A percentile compares a stretch with the other conserved stretches of the same genome.
These are phyloP conservation scores for Melikaiella ostensackeni DNA, from an alignment of 2,888 invertebrate genomes.

Conservation along the genomic window DNA sequence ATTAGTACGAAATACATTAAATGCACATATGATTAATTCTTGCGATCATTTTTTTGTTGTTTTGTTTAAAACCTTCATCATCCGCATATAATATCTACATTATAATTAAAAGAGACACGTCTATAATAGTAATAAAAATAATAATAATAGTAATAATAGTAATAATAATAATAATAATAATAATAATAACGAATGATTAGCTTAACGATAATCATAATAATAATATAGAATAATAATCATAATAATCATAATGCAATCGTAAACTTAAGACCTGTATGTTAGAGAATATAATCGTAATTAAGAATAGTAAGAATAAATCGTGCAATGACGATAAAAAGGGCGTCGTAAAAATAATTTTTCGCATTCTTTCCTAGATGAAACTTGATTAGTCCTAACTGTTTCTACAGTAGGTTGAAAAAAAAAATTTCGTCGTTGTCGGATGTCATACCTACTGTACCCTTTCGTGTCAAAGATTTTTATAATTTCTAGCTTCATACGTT, in stretches of 20 bases:
- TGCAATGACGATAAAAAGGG: constrained; percentile 66
- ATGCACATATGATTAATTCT: constrained; percentile 77
- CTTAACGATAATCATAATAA: constrained; percentile 68
- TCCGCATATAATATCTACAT: constrained; percentile 69
- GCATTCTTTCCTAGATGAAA: constrained; percentile 64
- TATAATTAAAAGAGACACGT: constrained; percentile 71
- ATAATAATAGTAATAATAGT: constrained; percentile 39
- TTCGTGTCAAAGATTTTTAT: constrained; percentile 56
- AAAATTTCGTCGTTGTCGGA: constrained; percentile 51
- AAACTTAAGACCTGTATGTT: constrained; percentile 47
- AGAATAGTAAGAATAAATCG: constrained; percentile 67
- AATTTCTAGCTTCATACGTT: constrained; percentile 42
- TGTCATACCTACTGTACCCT: constrained; percentile 48
- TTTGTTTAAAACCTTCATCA: constrained; percentile 66
- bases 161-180: constrained; percentile 49
- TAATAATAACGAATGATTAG: constrained; percentile 37
- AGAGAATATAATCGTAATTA: constrained; percentile 43
- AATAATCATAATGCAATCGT: constrained; percentile 51
- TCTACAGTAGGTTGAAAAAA: constrained; percentile 42
- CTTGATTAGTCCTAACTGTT: constrained; percentile 62
- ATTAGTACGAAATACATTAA: constrained; percentile 77
- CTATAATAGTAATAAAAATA: constrained; percentile 59
- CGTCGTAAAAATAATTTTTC: constrained; percentile 63
- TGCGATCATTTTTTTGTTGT: constrained; percentile 57
- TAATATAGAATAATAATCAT: constrained; percentile 60